A percentile compares a stretch with the other conserved stretches of the same genome.
phyloP scores from a whole-genome alignment of 2,113 vertebrate genomes.

The Anguilla rostrata region DNA sequence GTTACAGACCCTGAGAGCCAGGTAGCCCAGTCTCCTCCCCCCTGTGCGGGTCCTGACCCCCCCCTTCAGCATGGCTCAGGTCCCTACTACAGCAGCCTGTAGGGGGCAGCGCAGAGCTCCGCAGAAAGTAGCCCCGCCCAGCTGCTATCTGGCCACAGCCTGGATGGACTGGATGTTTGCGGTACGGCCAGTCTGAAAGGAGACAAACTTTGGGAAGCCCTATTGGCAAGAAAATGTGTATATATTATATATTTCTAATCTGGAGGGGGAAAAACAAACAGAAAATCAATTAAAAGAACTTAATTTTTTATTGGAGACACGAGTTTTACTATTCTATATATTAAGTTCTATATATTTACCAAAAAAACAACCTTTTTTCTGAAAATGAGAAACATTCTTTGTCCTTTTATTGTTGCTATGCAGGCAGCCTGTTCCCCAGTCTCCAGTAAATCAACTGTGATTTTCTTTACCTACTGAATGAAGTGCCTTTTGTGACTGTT shows the following conservation, averaged over 20 bases:
- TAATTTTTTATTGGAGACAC: slow-evolving; percentile 68
- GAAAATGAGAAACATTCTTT: slow-evolving; percentile 36
- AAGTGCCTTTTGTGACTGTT: slow-evolving; percentile 96
- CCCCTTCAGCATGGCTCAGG: background rate
- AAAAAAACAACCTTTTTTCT: slow-evolving; percentile 49
- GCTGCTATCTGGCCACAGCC: slow-evolving; percentile 3
- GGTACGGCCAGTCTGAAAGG: slow-evolving; percentile 24
- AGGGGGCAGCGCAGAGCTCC: slow-evolving; percentile 15
- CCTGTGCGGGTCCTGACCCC: background rate
- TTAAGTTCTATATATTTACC: slow-evolving; percentile 66
- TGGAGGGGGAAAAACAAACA: slow-evolving; percentile 30
- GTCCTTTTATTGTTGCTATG: slow-evolving; percentile 60
- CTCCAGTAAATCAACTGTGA: slow-evolving; percentile 82
- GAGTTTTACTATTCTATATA: slow-evolving; percentile 61
- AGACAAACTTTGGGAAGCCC: slow-evolving; percentile 2
- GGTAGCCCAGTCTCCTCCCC: slow-evolving; percentile 76
- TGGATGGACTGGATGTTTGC: slow-evolving; percentile 26
- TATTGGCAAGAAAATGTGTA: slow-evolving; percentile 57
- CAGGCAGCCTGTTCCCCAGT: slow-evolving; percentile 66
- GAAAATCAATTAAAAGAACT: slow-evolving; percentile 67
- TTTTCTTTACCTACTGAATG: slow-evolving; percentile 82
- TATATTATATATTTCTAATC: slow-evolving; percentile 65
- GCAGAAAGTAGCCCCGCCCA: background rate
- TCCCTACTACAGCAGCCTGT: slow-evolving; percentile 13
- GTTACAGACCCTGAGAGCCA: slow-evolving; percentile 87